Evolutionary conservation across 64 coral and sea anemone genomes (phyloP).

Genomic region (Actinia tenebrosa): DNA sequence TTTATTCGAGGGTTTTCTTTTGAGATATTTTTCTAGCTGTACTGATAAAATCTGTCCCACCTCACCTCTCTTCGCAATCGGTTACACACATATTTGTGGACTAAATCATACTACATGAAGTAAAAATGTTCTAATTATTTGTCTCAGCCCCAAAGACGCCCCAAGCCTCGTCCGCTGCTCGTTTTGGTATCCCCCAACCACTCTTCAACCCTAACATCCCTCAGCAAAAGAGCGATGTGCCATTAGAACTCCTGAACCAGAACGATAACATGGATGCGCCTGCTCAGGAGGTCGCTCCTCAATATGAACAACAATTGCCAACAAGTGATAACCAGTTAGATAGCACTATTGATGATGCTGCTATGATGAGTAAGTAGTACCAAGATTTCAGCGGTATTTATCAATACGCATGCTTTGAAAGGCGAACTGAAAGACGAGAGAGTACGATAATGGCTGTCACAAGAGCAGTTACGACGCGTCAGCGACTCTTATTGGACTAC

Average conservation of each 20-base stretch:
- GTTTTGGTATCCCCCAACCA: not conserved
- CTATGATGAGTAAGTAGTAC: not conserved
- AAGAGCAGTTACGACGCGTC: no score
- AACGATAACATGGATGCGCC: not conserved
- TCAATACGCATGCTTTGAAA: not conserved
- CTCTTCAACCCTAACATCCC: not conserved
- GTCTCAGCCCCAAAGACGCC: not conserved
- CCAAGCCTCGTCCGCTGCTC: not conserved
- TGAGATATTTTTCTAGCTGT: no score
- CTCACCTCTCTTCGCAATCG: no score
- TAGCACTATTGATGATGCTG: not conserved
- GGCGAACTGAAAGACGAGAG: no score
- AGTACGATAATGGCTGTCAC: no score
- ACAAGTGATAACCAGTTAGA: constrained; percentile 11
- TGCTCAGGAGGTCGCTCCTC: not conserved
- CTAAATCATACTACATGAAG: no score
- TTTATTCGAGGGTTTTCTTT: no score
- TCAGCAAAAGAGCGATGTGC: not conserved
- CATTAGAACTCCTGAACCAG: not conserved
- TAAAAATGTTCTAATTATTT: no score
- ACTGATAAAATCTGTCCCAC: no score
- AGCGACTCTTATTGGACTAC: no score
- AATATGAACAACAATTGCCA: constrained; percentile 1
- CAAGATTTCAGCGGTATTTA: not conserved
- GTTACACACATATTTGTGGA: no score